Evolutionary conservation across 1,140 invertebrate species (phyloP), one percentile per base, ranked within the genome.

Genomic region (Drosophila willistoni): DNA sequence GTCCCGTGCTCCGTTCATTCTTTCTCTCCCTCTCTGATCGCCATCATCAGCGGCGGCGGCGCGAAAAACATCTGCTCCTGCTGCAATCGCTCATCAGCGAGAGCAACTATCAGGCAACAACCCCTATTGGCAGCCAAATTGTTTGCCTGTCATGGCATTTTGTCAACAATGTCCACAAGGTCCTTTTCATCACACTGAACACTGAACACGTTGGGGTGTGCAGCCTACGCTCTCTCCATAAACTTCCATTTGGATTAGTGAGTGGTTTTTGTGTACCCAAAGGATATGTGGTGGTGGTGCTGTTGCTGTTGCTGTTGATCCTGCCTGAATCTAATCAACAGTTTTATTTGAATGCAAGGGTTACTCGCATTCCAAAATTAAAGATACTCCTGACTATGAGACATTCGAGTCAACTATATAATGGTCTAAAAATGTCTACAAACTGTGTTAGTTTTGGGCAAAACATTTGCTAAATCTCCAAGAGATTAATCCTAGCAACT

Each of bases 61-160:
- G 78, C 81, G 75, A 89, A 90, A 90, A 91, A 91, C 89, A 91
- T 91, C 89, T 91, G 89, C 89, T 81, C 89, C 81, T 90, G 89
- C 89, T 91, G 87, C 84, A 90, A 87, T 80, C 86, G 81, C 73
- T 83, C 77, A 73, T 74, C 68, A 55, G 61, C 34, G 34, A 36
- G 34, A 36, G 34, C 12, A 51, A 19, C 44, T 51, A 22, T 47
- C 44, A 81, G 65, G 25, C 25, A 25, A 25, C 83, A 89, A 87
- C 85, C 85, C 86, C 82, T 81, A 77, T 71, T 71, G 55, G 68
- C 6, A 29, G 29, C 29, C 29, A 29, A 75, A 68, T 68, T 76
- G 73, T 44, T 72, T 56, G 36, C 36, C 42, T 56, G 54, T 54
- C 36, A 19, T 67, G 51, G 55, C 64, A 67, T 56, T 57, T 67